These are phyloP conservation scores for Camptogramma bilineatum DNA, from an alignment of 2,888 invertebrate species.

Conservation along the genomic window DNA sequence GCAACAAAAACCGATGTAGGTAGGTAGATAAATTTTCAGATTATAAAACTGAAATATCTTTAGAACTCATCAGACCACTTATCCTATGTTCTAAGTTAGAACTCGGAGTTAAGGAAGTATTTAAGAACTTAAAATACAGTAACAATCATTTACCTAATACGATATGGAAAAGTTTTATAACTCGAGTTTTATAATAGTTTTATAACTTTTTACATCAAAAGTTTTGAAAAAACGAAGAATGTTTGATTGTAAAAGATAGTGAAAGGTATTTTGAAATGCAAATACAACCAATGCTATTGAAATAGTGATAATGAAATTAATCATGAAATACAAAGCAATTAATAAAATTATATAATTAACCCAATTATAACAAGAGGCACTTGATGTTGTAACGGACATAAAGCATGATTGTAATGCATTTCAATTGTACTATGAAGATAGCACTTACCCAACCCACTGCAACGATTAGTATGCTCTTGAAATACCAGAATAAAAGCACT, in stretches of 20 bases:
- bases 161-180: too few relatives aligned
- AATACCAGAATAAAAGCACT: slow-evolving; percentile 1
- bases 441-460: not conserved
- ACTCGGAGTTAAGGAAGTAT: too few relatives aligned
- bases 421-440: slow-evolving; percentile 13
- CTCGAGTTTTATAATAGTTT: too few relatives aligned
- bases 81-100: too few relatives aligned
- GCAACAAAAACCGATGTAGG: too few relatives aligned
- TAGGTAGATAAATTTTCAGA: too few relatives aligned
- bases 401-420: slow-evolving; percentile 32
- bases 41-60: too few relatives aligned
- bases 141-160: too few relatives aligned
- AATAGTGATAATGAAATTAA: not conserved
- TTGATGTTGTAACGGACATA: slow-evolving; percentile 29
- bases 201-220: too few relatives aligned
- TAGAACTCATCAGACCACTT: too few relatives aligned
- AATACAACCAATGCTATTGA: not conserved
- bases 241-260: not conserved
- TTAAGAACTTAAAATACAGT: too few relatives aligned
- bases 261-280: not conserved
- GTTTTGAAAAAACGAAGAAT: too few relatives aligned
- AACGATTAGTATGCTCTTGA: slow-evolving; percentile 16
- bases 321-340: slow-evolving; percentile 9
- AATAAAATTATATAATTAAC: slow-evolving; percentile 25
- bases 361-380: slow-evolving; percentile 29